Evolutionary conservation across 2,797 vertebrate species (phyloP).

Genomic region (Acrossocheilus fasciatus): DNA sequence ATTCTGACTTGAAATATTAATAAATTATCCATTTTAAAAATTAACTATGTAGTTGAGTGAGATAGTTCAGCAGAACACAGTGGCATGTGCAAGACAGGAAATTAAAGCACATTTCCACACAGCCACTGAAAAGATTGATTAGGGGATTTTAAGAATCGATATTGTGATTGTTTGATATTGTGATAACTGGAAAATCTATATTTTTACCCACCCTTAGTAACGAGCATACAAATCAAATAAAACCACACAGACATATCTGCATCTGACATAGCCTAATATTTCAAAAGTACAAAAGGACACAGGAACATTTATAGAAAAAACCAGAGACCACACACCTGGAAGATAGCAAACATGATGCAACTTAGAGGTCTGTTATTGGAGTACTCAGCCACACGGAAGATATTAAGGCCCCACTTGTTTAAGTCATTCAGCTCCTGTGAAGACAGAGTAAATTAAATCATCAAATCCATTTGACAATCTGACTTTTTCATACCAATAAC

Average conservation of each 20-base stretch:
- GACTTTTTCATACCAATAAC: background rate
- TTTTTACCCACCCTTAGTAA: background rate
- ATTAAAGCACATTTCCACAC: background rate
- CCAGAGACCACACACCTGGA: conserved; percentile 80
- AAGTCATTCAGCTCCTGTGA: conserved; percentile 90
- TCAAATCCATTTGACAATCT: background rate
- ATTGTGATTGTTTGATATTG: background rate
- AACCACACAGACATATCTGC: background rate
- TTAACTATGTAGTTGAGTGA: background rate
- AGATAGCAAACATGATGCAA: conserved; percentile 92
- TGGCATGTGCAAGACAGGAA: background rate
- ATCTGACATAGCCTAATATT: background rate
- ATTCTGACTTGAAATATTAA: background rate
- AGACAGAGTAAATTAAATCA: conserved; percentile 29
- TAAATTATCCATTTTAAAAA: background rate
- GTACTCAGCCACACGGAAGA: conserved; percentile 90
- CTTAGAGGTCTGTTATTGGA: conserved; percentile 91
- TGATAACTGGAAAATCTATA: background rate
- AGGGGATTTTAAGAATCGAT: background rate
- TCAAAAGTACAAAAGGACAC: background rate
- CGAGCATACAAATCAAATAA: background rate
- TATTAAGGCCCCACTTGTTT: conserved; percentile 97
- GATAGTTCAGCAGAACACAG: background rate
- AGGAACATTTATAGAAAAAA: background rate
- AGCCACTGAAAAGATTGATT: background rate